Conservation (phyloP, 2,113 vertebrate species). For the Triplophysa dalaica region DNA sequence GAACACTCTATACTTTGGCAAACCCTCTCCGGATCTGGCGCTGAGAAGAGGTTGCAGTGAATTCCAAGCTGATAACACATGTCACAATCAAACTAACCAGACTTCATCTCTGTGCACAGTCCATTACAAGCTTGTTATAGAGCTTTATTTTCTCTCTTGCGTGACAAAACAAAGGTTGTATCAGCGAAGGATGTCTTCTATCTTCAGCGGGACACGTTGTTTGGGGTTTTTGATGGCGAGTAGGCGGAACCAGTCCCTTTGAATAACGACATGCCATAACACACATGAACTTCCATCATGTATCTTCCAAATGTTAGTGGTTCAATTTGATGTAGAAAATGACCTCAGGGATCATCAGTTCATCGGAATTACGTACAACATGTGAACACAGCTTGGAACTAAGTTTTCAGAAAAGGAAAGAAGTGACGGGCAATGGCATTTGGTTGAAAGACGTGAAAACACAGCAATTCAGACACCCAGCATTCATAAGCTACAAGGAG, state of each 20-base stretch:
- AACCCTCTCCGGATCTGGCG: slow-evolving; percentile 47
- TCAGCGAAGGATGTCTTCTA: slow-evolving; percentile 36
- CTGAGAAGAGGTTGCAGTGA: slow-evolving; percentile 40
- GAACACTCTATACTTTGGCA: slow-evolving; percentile 46
- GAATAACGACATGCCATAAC: slow-evolving; percentile 68
- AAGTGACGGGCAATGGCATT: neutral
- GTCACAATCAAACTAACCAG: slow-evolving; percentile 51
- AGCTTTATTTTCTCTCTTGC: slow-evolving; percentile 47
- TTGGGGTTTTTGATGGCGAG: slow-evolving; percentile 58
- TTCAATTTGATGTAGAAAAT: slow-evolving; percentile 68
- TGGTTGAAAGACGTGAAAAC: slow-evolving; percentile 2
- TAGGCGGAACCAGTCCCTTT: slow-evolving; percentile 58
- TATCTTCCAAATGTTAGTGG: slow-evolving; percentile 69
- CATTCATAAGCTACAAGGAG: slow-evolving; percentile 44
- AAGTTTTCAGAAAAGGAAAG: slow-evolving; percentile 20
- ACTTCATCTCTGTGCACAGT: slow-evolving; percentile 51
- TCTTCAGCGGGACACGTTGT: slow-evolving; percentile 12
- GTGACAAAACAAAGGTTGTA: slow-evolving; percentile 36
- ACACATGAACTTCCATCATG: slow-evolving; percentile 70
- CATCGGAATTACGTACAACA: slow-evolving; percentile 32
- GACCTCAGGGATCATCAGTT: slow-evolving; percentile 58
- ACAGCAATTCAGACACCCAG: slow-evolving; percentile 31
- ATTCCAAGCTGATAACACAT: slow-evolving; percentile 53
- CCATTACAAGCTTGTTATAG: slow-evolving; percentile 55
- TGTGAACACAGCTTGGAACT: slow-evolving; percentile 38